phyloP scores from a whole-genome alignment of 2,797 vertebrate species.

The Schizothorax lantsangensis region DNA sequence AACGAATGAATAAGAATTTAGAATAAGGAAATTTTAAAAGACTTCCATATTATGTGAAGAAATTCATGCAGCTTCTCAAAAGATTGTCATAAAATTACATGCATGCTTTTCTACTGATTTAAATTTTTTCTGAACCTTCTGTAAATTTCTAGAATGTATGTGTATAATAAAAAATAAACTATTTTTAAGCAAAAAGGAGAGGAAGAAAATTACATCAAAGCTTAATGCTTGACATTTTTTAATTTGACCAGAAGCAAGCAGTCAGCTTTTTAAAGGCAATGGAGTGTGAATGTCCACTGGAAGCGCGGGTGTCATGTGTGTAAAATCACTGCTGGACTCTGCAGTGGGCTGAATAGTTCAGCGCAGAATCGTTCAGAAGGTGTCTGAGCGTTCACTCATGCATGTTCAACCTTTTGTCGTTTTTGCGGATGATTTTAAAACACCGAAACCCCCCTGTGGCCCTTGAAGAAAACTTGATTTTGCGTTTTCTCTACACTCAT shows the following conservation, averaged over 20 bases:
- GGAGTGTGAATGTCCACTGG: slow-evolving; percentile 37
- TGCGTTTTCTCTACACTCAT: slow-evolving; percentile 22
- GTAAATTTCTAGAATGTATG: neutral
- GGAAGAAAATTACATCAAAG: slow-evolving; percentile 4
- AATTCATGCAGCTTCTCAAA: slow-evolving; percentile 1
- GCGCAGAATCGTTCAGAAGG: slow-evolving; percentile 37
- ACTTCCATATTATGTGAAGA: neutral
- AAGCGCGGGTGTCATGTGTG: slow-evolving; percentile 43
- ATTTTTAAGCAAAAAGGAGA: slow-evolving; percentile 8
- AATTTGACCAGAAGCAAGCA: slow-evolving; percentile 36
- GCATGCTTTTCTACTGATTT: neutral
- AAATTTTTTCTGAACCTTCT: neutral
- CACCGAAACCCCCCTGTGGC: slow-evolving; percentile 28
- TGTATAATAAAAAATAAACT: neutral
- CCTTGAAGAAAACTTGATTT: slow-evolving; percentile 61
- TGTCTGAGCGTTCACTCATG: slow-evolving; percentile 43
- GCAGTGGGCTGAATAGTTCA: slow-evolving; percentile 49
- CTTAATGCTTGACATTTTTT: slow-evolving; percentile 32
- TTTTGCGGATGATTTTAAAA: slow-evolving; percentile 46
- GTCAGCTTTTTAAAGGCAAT: slow-evolving; percentile 42
- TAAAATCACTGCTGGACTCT: slow-evolving; percentile 44
- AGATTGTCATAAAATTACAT: neutral
- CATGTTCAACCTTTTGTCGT: slow-evolving; percentile 53
- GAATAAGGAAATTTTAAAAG: neutral
- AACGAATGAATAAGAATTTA: neutral